Percentiles rank a stretch among this genome's conserved stretches.
Conservation (phyloP, 2,113 vertebrate genomes). For the Jaculus jaculus region DNA sequence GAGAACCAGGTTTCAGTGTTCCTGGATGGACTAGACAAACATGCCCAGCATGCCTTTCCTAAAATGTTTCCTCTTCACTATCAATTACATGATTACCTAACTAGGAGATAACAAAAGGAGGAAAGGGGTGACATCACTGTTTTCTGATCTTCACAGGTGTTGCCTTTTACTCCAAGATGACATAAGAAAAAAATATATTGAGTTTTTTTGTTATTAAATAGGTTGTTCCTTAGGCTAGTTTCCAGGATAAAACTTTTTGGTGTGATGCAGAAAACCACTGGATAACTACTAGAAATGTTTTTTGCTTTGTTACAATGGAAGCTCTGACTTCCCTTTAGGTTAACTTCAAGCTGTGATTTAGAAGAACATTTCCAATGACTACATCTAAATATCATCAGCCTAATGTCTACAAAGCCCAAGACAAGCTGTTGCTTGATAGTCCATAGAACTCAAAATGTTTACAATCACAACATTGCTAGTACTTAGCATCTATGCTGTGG, state of each 20-base stretch:
- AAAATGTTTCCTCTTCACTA: background rate
- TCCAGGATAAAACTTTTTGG: background rate
- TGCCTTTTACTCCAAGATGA: slow-evolving; percentile 6
- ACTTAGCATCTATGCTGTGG: background rate
- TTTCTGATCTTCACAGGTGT: slow-evolving; percentile 14
- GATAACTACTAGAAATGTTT: slow-evolving; percentile 11
- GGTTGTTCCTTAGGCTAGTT: background rate
- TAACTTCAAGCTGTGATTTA: background rate
- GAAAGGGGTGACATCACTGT: background rate
- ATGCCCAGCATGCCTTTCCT: background rate
- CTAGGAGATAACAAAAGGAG: slow-evolving; percentile 6
- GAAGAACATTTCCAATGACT: slow-evolving; percentile 30
- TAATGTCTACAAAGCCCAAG: background rate
- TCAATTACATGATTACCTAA: background rate
- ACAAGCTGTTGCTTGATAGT: background rate
- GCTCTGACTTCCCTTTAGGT: background rate
- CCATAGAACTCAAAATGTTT: slow-evolving; percentile 27
- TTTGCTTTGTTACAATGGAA: slow-evolving; percentile 27
- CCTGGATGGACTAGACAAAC: background rate
- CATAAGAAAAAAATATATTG: background rate
- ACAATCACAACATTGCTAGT: slow-evolving; percentile 18
- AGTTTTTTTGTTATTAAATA: background rate
- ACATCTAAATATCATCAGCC: background rate
- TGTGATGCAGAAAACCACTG: background rate
- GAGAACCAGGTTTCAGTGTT: background rate